phyloP scores from a whole-genome alignment of 2,888 invertebrate species.

The Caenorhabditis sp. region DNA sequence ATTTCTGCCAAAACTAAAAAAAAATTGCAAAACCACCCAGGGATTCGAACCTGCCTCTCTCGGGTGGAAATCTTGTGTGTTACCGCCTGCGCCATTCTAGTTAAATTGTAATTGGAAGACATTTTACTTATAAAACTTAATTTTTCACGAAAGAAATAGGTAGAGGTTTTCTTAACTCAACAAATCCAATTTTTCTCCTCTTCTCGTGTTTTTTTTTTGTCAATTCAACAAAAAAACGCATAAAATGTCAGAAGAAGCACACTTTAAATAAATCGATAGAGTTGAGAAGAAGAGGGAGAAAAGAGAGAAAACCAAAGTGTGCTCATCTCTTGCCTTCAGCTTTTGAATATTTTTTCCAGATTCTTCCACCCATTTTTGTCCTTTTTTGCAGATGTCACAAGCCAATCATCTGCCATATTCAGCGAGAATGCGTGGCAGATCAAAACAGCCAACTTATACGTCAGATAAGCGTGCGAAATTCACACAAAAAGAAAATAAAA shows the following conservation, averaged over 20 bases:
- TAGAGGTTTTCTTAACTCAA: too few species aligned
- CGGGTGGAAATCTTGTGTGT: too few species aligned
- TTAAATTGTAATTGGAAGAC: too few species aligned
- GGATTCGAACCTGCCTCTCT: too few species aligned
- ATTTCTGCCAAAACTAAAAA: too few species aligned
- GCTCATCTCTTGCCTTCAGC: conserved; percentile 5
- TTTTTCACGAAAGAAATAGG: too few species aligned
- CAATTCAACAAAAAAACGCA: neutral
- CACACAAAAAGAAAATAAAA: conserved; percentile 56
- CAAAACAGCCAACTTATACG: conserved; percentile 57
- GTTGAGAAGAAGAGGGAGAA: conserved; percentile 25
- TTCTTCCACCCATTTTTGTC: too few species aligned
- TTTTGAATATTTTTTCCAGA: conserved; percentile 8
- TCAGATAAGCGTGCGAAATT: conserved; percentile 59
- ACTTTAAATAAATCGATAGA: conserved; percentile 23
- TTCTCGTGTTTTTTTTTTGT: conserved; percentile 6
- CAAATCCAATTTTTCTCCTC: conserved; percentile 16
- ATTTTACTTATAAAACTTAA: too few species aligned
- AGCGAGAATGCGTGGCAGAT: conserved; percentile 43
- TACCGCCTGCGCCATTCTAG: too few species aligned
- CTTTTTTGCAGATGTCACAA: conserved; percentile 39
- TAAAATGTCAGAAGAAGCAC: neutral
- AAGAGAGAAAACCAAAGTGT: conserved; percentile 11
- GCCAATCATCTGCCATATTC: conserved; percentile 43
- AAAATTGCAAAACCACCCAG: too few species aligned